Percentiles rank a stretch among this genome's conserved stretches.
These are phyloP conservation scores for Triplophysa tibetana DNA, from an alignment of 2,113 vertebrate genomes.

Conservation along the genomic window DNA sequence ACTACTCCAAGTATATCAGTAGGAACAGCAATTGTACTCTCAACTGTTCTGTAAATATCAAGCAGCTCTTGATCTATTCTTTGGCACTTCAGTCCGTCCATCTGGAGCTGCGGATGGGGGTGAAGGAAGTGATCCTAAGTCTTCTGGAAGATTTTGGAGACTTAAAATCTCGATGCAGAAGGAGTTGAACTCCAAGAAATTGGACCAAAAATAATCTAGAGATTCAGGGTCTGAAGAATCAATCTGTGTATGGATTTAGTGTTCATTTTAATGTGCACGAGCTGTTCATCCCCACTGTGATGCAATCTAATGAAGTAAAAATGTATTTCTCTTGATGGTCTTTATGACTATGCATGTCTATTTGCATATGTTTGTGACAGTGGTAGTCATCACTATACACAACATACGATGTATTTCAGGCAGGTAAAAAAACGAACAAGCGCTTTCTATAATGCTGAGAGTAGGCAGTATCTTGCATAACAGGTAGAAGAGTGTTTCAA, in stretches of 20 bases:
- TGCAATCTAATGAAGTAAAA: conserved; percentile 32
- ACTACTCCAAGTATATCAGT: not conserved
- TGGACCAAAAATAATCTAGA: conserved; percentile 11
- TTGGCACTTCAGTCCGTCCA: conserved; percentile 29
- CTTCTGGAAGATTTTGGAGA: conserved; percentile 17
- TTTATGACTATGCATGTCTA: conserved; percentile 25
- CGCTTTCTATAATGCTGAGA: conserved; percentile 36
- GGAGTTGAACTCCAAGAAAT: not conserved
- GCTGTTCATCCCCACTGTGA: conserved; percentile 30
- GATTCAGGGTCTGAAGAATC: not conserved
- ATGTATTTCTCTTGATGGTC: not conserved
- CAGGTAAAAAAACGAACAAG: conserved; percentile 1
- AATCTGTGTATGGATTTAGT: conserved; percentile 3
- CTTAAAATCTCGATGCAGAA: not conserved
- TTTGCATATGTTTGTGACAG: conserved; percentile 11
- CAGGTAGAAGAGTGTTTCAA: conserved; percentile 16
- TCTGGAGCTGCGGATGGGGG: conserved; percentile 15
- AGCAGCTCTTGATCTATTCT: conserved; percentile 1
- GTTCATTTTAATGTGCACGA: conserved; percentile 2
- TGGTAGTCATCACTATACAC: conserved; percentile 32
- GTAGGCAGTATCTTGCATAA: conserved; percentile 37
- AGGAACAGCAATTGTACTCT: conserved; percentile 21
- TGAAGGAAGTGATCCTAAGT: not conserved
- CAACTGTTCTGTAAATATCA: conserved; percentile 17
- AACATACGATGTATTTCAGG: conserved; percentile 31